Conservation (phyloP, 2,113 vertebrate genomes). For the Mastomys natalensis region DNA sequence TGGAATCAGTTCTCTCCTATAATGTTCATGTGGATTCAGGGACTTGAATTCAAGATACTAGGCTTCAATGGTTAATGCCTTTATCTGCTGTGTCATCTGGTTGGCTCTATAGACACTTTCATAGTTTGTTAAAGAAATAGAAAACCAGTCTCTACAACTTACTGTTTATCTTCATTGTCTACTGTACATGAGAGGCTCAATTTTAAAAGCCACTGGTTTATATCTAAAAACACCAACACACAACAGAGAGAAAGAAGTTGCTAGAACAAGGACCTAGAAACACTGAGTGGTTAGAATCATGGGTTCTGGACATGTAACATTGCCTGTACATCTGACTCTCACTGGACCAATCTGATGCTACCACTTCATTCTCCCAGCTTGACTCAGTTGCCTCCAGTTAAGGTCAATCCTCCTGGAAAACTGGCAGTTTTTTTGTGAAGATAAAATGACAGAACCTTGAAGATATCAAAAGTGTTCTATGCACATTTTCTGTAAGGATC, state of each 20-base stretch:
- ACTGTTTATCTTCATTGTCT: not conserved
- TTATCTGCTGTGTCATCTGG: not conserved
- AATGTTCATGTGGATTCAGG: not conserved
- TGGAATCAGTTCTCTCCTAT: not conserved
- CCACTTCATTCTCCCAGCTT: not conserved
- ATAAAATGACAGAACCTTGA: not conserved
- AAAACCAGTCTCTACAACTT: not conserved
- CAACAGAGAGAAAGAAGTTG: not conserved
- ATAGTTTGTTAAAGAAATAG: not conserved
- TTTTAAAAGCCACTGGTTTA: not conserved
- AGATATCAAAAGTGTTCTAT: not conserved
- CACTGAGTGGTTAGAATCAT: not conserved
- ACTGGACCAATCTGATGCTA: too few species aligned
- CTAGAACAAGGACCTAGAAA: not conserved
- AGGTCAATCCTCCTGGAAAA: not conserved
- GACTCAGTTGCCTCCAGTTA: not conserved
- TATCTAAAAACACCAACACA: not conserved
- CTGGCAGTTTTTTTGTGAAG: not conserved
- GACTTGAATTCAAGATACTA: not conserved
- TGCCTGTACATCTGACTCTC: not conserved
- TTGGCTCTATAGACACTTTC: not conserved
- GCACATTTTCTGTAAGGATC: not conserved
- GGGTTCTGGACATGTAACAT: not conserved
- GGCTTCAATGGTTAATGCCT: not conserved
- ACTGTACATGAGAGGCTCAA: not conserved